These are phyloP conservation scores for Branchellion lobata DNA, from an alignment of 2,888 invertebrate species.

Conservation along the genomic window DNA sequence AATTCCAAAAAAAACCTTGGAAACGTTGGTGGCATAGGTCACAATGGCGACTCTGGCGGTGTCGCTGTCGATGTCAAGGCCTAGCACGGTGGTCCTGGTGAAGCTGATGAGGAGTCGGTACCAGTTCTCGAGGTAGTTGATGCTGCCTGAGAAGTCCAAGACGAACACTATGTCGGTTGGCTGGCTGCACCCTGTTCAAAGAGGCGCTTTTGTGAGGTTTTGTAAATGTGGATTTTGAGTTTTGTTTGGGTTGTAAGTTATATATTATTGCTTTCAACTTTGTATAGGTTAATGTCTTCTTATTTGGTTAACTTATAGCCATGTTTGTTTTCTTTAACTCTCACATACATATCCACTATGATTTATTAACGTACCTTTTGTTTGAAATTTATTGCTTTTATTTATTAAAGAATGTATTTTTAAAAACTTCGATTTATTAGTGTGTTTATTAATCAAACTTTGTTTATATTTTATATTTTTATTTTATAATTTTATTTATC, in stretches of 20 bases:
- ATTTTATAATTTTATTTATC: too few relatives aligned
- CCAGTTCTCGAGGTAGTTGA: constrained; percentile 49
- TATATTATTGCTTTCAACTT: background rate
- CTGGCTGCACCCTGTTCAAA: constrained; percentile 48
- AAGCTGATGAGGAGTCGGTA: constrained; percentile 54
- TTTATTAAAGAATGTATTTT: too few relatives aligned
- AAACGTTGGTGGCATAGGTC: constrained; percentile 59
- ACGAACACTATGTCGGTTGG: constrained; percentile 55
- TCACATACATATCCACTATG: too few relatives aligned
- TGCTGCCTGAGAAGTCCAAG: constrained; percentile 57
- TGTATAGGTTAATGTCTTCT: background rate
- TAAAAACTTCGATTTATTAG: too few relatives aligned
- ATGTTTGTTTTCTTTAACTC: background rate
- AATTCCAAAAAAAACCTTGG: too few relatives aligned
- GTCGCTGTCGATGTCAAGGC: constrained; percentile 58
- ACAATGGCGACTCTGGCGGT: constrained; percentile 59
- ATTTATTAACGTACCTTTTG: too few relatives aligned
- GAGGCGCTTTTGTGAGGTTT: too few relatives aligned
- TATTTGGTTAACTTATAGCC: background rate
- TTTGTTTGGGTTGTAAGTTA: background rate
- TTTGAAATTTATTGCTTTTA: too few relatives aligned
- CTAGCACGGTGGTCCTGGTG: constrained; percentile 57
- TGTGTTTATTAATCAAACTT: too few relatives aligned
- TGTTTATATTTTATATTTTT: too few relatives aligned
- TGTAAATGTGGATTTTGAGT: background rate